phyloP scores from a whole-genome alignment of 1,140 invertebrate genomes.

The Dysdera silvatica region DNA sequence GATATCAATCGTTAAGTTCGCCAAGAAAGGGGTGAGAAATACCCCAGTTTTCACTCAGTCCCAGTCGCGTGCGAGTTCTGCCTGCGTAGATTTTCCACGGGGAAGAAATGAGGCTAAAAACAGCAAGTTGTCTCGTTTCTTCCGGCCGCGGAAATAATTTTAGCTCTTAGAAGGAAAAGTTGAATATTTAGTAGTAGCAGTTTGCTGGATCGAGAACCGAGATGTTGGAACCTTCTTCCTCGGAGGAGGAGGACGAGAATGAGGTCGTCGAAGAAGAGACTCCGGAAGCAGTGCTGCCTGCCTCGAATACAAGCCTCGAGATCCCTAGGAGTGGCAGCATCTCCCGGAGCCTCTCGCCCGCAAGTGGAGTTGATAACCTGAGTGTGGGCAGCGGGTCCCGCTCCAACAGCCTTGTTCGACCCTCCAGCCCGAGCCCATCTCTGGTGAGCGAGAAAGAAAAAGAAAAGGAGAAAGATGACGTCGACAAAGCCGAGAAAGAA shows the following conservation, averaged over 20 bases:
- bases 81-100: no score
- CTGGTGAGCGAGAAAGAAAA: constrained; percentile 51
- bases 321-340: constrained; percentile 26
- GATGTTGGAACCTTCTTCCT: constrained; percentile 51
- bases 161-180: no score
- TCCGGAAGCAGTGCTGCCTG: constrained; percentile 29
- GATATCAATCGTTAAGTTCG: no score
- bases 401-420: constrained; percentile 58
- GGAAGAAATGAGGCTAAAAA: no score
- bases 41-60: no score
- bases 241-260: constrained; percentile 49
- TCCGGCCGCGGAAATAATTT: no score
- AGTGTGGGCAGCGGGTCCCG: constrained; percentile 43
- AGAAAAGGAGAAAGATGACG: constrained; percentile 27
- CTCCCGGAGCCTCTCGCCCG: constrained; percentile 31
- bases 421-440: constrained; percentile 73
- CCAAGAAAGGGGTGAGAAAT: no score
- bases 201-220: no score
- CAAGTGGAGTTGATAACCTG: constrained; percentile 45
- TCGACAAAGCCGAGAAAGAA: constrained; percentile 33
- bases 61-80: no score
- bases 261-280: constrained; percentile 35
- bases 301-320: constrained; percentile 28
- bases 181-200: no score
- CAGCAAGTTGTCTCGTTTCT: no score